These are phyloP conservation scores for Cottus gobio DNA, from an alignment of 2,113 vertebrate species.

Conservation along the genomic window DNA sequence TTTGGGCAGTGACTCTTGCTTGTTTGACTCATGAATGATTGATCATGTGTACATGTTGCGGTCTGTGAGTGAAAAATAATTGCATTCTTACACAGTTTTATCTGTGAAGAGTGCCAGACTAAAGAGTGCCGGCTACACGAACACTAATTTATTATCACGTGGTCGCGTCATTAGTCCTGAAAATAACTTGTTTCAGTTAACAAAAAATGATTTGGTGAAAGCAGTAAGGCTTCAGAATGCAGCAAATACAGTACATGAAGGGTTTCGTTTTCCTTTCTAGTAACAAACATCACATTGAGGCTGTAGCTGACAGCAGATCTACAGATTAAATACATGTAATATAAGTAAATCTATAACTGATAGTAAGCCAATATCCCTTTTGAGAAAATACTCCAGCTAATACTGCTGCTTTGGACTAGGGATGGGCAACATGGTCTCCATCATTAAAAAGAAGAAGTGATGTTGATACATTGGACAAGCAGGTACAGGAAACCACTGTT, in stretches of 20 bases:
- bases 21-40: background rate
- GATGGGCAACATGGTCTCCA: background rate
- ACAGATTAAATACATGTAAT: background rate
- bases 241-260: background rate
- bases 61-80: background rate
- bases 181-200: conserved; percentile 30
- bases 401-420: background rate
- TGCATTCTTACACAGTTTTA: background rate
- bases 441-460: background rate
- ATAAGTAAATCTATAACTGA: background rate
- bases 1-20: background rate
- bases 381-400: background rate
- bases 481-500: conserved; percentile 1
- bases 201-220: background rate
- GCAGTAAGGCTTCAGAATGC: background rate
- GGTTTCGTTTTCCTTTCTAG: background rate
- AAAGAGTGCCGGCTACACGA: no score
- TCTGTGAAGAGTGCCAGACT: no score
- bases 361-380: background rate
- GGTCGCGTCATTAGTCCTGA: conserved; percentile 54
- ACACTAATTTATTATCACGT: conserved; percentile 22
- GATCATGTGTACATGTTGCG: background rate
- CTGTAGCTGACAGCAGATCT: background rate
- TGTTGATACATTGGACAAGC: conserved; percentile 2
- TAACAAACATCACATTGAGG: background rate